A percentile compares a stretch with the other conserved stretches of the same genome.
Evolutionary conservation across 2,888 invertebrate genomes (phyloP).

Genomic region (Thecocarcelia acutangulata): DNA sequence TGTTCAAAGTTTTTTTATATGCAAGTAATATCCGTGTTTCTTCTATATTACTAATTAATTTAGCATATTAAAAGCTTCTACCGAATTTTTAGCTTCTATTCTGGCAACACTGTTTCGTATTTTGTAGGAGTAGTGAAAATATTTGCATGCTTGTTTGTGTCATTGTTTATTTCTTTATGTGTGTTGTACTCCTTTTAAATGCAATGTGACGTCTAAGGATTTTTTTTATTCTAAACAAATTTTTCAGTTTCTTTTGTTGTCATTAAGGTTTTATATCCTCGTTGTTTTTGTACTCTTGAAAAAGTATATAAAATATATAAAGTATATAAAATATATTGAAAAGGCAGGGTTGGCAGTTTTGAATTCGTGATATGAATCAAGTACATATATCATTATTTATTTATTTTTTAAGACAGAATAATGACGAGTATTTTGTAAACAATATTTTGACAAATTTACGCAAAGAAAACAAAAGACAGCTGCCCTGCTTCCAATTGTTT

Average conservation of each 20-base stretch:
- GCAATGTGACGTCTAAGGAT: slow-evolving; percentile 43
- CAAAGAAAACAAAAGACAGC: background rate
- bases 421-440: no score
- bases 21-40: no score
- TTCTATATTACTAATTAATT: no score
- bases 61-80: no score
- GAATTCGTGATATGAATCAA: background rate
- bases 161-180: background rate
- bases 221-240: background rate
- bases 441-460: no score
- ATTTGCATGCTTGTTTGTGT: background rate
- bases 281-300: background rate
- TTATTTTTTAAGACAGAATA: no score
- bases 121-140: background rate
- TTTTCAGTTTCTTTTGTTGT: slow-evolving; percentile 4
- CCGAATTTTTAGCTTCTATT: no score
- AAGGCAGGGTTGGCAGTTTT: background rate
- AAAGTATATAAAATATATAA: background rate
- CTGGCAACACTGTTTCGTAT: background rate
- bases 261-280: background rate
- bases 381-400: no score
- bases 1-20: no score
- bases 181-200: slow-evolving; percentile 1
- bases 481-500: no score
- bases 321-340: no score